Conservation (phyloP, 1,140 invertebrate species). For the Ericerus pela region DNA sequence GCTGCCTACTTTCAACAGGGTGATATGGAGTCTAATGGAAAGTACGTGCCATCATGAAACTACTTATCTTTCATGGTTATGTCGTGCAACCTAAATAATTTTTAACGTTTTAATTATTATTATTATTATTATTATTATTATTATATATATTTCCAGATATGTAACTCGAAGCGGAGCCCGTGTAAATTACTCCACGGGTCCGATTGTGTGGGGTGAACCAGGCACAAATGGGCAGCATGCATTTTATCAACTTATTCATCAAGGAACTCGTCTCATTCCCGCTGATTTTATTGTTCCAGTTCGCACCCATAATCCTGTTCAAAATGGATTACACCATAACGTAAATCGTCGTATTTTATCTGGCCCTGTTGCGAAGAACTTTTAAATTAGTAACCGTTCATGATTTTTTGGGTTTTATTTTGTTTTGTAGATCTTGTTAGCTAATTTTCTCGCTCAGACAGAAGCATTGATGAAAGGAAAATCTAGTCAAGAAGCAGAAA, state of each 20-base stretch:
- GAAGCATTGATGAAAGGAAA: slow-evolving; percentile 94
- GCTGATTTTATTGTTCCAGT: slow-evolving; percentile 94
- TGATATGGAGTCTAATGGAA: slow-evolving; percentile 99
- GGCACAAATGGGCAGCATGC: slow-evolving; percentile 99
- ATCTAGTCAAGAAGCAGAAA: slow-evolving; percentile 53
- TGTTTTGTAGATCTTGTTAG: slow-evolving; percentile 62
- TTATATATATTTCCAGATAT: slow-evolving; percentile 27
- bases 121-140: slow-evolving; percentile 9
- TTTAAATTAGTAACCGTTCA: too few relatives aligned
- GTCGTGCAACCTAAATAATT: neutral
- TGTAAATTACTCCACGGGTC: slow-evolving; percentile 75
- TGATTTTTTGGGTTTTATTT: too few relatives aligned
- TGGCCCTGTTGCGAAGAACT: too few relatives aligned
- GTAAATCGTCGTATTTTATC: too few relatives aligned
- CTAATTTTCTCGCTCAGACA: slow-evolving; percentile 97
- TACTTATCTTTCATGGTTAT: neutral
- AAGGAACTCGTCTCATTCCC: slow-evolving; percentile 77
- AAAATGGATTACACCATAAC: slow-evolving; percentile 52
- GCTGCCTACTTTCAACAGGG: slow-evolving; percentile 99
- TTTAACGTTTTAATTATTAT: too few relatives aligned
- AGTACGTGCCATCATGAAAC: slow-evolving; percentile 46
- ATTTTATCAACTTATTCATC: slow-evolving; percentile 94
- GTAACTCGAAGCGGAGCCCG: slow-evolving; percentile 54
- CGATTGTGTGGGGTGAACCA: slow-evolving; percentile 93
- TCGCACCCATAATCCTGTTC: slow-evolving; percentile 83